These are phyloP conservation scores for Phocides pigmalion DNA, from an alignment of 1,140 invertebrate genomes.

Conservation along the genomic window DNA sequence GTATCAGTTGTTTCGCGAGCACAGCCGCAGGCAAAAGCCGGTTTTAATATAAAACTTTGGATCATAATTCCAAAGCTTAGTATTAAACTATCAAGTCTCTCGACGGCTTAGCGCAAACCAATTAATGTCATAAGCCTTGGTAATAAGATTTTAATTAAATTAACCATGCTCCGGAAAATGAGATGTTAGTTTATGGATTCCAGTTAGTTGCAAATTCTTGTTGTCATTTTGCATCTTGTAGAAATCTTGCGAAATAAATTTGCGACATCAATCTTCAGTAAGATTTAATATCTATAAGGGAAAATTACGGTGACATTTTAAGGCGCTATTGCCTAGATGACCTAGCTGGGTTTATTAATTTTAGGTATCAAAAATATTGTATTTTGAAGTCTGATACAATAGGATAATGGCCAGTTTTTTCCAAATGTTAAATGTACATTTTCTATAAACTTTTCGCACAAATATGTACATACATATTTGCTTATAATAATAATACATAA, in stretches of 20 bases:
- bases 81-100: conserved; percentile 30
- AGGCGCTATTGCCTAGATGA: too few relatives aligned
- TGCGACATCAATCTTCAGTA: conserved; percentile 5
- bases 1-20: too few relatives aligned
- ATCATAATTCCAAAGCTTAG: background rate
- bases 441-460: too few relatives aligned
- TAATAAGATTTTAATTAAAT: conserved; percentile 47
- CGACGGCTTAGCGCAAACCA: conserved; percentile 23
- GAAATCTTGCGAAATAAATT: background rate
- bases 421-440: too few relatives aligned
- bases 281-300: conserved; percentile 10
- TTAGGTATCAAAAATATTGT: too few relatives aligned
- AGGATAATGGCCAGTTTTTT: too few relatives aligned
- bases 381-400: too few relatives aligned
- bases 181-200: conserved; percentile 14
- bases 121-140: conserved; percentile 39
- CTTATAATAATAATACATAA: too few relatives aligned
- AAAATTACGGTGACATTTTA: too few relatives aligned
- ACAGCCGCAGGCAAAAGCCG: too few relatives aligned
- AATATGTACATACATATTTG: too few relatives aligned
- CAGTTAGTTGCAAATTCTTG: conserved; percentile 31
- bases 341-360: too few relatives aligned
- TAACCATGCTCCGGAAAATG: conserved; percentile 36
- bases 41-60: conserved; percentile 16
- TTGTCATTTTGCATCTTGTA: conserved; percentile 15